Conservation (phyloP, 2,797 vertebrate genomes). For the Phrynocephalus guinanensis region DNA sequence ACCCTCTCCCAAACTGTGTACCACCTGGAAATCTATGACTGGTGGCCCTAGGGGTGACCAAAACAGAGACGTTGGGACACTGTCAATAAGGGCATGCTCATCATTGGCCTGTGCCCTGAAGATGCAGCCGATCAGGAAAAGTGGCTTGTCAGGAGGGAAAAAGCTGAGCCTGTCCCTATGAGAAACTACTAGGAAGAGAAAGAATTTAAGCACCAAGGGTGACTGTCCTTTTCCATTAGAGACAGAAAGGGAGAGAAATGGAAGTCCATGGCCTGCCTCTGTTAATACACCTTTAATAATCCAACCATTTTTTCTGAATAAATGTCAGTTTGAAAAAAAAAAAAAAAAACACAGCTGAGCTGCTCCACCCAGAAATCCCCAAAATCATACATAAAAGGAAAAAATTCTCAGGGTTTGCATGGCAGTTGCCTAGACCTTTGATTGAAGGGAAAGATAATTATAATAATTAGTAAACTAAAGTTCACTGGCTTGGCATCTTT, state of each 20-base stretch:
- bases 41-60: too few relatives aligned
- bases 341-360: constrained; percentile 30
- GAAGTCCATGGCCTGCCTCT: neutral
- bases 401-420: constrained; percentile 8
- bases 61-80: too few relatives aligned
- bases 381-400: constrained; percentile 26
- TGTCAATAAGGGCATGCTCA: too few relatives aligned
- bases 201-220: neutral
- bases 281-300: constrained; percentile 4
- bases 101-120: too few relatives aligned
- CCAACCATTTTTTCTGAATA: neutral
- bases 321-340: neutral
- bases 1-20: too few relatives aligned
- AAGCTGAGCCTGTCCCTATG: too few relatives aligned
- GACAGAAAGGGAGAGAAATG: neutral
- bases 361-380: constrained; percentile 5
- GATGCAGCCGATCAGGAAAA: too few relatives aligned
- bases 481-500: constrained; percentile 16
- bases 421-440: constrained; percentile 37
- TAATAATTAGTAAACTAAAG: constrained; percentile 30
- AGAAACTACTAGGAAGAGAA: too few relatives aligned
- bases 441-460: constrained; percentile 36
- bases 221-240: neutral
- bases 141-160: too few relatives aligned
- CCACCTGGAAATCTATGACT: too few relatives aligned